Evolutionary conservation across 2,888 invertebrate genomes (phyloP), one percentile per base, ranked within the genome.

Genomic region (Hylaea fasciaria): DNA sequence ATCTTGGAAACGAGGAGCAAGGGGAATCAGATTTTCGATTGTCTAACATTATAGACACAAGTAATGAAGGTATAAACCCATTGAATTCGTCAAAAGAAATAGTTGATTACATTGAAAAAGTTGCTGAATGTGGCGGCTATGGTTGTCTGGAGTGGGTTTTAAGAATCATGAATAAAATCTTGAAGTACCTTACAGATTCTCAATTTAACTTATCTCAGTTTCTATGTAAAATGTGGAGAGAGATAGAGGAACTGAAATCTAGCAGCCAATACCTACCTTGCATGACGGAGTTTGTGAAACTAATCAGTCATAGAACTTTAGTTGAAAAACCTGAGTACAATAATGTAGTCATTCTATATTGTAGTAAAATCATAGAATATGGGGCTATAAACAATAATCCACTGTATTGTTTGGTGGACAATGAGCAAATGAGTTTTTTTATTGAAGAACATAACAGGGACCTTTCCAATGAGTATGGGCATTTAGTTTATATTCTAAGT

Each of bases 231-330:
- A 75, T 83, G 29, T 92, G 92, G 92, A 83, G 70, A 54, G 92
- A 92, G 68, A 87, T 91, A 64, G 89, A 91, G 62, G 91, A 89
- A 63, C 65, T 92, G n/a, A 90, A 90, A 70, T 86, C 91, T 0
- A 91, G 86, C 65, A 86, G 82, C 54, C 86, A 90, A 56, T 92
- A 91, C 74, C 70, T 80, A 41, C 77, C 77, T 29, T 90, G 91
- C 68, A 86, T 92, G 56, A 72, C 85, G 73, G 84, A 87, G 64
- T 92, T 92, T 78, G 72, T 87, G 3, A 72, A 80, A 47, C 65
- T 93, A 4, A 76, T 92, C 29, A 86, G 81, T 2, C 81, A 87
- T 44, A 81, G 86, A 59, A 61, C 56, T 0, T 40, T 91, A 44
- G 43, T 89, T 37, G 72, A 75, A 16, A 73, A 71, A 12, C 51